Base-by-base conservation (phyloP, 2,797 vertebrate genomes). In the Tarsius wallacei region DNA sequence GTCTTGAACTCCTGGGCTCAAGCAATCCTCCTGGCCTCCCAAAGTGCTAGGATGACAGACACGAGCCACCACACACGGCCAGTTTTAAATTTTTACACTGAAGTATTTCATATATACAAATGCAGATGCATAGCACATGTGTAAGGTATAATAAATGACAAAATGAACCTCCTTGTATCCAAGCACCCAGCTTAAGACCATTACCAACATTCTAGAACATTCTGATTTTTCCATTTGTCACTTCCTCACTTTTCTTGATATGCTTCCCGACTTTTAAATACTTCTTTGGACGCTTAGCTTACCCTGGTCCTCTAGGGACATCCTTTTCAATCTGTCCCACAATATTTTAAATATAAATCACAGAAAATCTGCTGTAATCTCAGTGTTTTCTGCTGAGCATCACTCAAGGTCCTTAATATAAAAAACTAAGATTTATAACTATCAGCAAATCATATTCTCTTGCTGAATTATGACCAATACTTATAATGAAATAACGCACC, bases 401-500 rank as follows among this genome's bases (percentile, higher is more conserved):
- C 31, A 91, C 64, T 89, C 24, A 57, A 90, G 70, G 64, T 64
- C n/a, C 76, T 86, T 87, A 36, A 76, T 24, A 59, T 16, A 78
- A 94, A 97, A 80, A 90, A 21, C 33, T 61, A 24, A 95, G 68
- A 33, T 49, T 78, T 64, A 5, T n/a, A n/a, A 93, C 31, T 31
- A 74, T n/a, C 63, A 17, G 57, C 64, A 84, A 51, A 73, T 10
- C 81, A 78, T 26, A 57, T 49, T 91, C 70, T 83, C 94, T 63
- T 88, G 22, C 11, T 22, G 87, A 78, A 71, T 61, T 49, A 47
- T 22, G 76, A 84, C 47, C 17, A 81, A 84, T 70, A 68, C 21
- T 71, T 73, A 94, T 53, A 77, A 77, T 3, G 31, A 86, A 73
- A 36, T 28, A 84, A 81, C 9, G 9, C 26, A 99, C 99, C 99